phyloP scores from a whole-genome alignment of 2,113 vertebrate genomes.

The Rhegmatorhina hoffmannsi region DNA sequence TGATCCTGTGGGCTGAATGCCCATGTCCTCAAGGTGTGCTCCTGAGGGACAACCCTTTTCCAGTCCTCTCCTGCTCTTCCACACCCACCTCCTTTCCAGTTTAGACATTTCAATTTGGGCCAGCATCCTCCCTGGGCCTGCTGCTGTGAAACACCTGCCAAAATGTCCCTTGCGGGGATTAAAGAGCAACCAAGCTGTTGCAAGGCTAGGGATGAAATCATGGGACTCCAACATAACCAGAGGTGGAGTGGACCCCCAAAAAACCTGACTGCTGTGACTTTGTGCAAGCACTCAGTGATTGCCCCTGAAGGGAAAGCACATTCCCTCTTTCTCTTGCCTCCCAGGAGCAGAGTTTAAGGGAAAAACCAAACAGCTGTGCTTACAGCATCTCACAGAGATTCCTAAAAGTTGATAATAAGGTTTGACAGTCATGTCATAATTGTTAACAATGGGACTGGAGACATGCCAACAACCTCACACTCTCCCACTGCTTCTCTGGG shows the following conservation, averaged over 20 bases:
- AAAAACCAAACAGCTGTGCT: constrained; percentile 28
- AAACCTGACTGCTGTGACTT: neutral
- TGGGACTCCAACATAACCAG: neutral
- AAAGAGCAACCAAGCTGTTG: neutral
- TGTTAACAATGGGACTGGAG: constrained; percentile 43
- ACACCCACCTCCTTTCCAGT: neutral
- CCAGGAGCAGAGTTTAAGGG: neutral
- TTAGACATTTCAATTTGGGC: neutral
- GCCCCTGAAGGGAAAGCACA: neutral
- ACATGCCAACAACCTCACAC: neutral
- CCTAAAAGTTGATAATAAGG: constrained; percentile 50
- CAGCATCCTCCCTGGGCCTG: neutral
- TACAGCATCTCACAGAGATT: constrained; percentile 24
- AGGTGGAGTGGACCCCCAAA: neutral
- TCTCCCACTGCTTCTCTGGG: neutral
- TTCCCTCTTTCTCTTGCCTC: neutral
- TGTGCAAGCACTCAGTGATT: neutral
- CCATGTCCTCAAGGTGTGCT: neutral
- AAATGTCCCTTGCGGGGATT: neutral
- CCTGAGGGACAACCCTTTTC: neutral
- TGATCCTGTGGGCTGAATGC: accelerated
- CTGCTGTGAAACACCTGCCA: neutral
- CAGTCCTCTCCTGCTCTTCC: neutral
- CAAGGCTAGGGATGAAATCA: neutral
- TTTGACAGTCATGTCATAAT: constrained; percentile 63